Base-by-base conservation (phyloP, 2,797 vertebrate genomes). In the Balearica regulorum region DNA sequence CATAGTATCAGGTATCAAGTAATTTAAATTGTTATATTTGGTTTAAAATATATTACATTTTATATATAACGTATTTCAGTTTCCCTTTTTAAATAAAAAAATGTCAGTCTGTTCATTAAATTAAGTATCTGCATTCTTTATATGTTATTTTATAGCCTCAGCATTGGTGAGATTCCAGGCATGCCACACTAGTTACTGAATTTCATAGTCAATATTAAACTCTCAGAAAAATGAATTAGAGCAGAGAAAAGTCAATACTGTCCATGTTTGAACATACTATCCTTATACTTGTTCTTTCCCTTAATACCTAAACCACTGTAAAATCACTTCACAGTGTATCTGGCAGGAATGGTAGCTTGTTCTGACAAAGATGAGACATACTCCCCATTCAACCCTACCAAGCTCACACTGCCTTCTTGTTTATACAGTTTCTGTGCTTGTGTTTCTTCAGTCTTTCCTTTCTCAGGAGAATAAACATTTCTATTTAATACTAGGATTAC, bases 1-100 rank as follows among this genome's bases (percentile, higher is more conserved):
- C 81, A 95, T 95, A 91, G 84, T 96, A 71, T 91, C 93, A 94
- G 96, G 94, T 97, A 96, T 92, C 95, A 95, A 95, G 69, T 95
- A 94, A 92, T 83, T 86, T 93, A 90, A 86, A 82, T 94, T 90
- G 90, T 87, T 91, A 37, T 25, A 37, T 78, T 65, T 87, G 25
- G 86, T 90, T 89, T 46, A 58, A 73, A 92, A 68, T 85, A 29
- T 21, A 26, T 77, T 90, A 17, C 6, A 46, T 84, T 94, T 80
- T 72, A 4, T 72, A 29, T 65, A 5, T 57, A 54, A 60, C 5
- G 1, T 46, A 16, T 68, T 79, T 89, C 65, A 26, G 1, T 79
- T 66, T 87, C 13, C 16, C 9, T 78, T 87, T 85, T 86, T 19
- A 72, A 65, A 51, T 82, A 49, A 76, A 43, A 43, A 85, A 22